Base-by-base conservation (phyloP, 2,797 vertebrate species). In the Anolis apletophallus region DNA sequence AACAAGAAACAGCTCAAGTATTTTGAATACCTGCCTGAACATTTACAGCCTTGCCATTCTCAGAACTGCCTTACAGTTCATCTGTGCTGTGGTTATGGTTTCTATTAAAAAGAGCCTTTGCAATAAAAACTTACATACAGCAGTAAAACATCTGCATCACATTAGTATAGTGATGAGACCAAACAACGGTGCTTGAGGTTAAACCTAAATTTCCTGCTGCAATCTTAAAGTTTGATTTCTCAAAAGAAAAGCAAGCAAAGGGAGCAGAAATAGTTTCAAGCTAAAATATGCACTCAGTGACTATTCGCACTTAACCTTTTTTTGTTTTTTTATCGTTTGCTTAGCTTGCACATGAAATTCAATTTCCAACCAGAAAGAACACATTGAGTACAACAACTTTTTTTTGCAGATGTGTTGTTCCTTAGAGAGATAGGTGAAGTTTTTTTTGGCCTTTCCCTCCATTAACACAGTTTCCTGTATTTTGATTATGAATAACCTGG, bases 171-270 rank as follows among this genome's bases (percentile, higher is more conserved):
- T 96, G 95, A 96, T 95, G 94, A 96, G 96, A 96, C 95, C 96
- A 96, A 96, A 96, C 95, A 96, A 61, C 93, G 94, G 95, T 95
- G 96, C 95, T 96, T 95, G 93, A 96, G 94, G 95, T 96, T 96
- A 96, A 96, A 95, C 95, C 94, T 96, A 95, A 96, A 96, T 96
- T 96, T 97, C 96, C 96, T 96, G 95, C 95, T 95, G 90, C 92
- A 96, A 91, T 93, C 94, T 93, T 93, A 87, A 93, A 95, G 93
- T 92, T 94, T 95, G 93, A 95, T 94, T 95, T 87, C 93, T 95
- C 94, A 95, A 91, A 94, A 95, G 94, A 94, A 95, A 95, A 90
- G 89, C 90, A 94, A 94, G 89, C 3, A 59, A 93, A 88, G 95
- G 89, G 92, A 94, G 84, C 71, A 91, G 88, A 93, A 91, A 91